These are phyloP conservation scores for Coregonus suidteri DNA, from an alignment of 2,797 vertebrate genomes.

Conservation along the genomic window DNA sequence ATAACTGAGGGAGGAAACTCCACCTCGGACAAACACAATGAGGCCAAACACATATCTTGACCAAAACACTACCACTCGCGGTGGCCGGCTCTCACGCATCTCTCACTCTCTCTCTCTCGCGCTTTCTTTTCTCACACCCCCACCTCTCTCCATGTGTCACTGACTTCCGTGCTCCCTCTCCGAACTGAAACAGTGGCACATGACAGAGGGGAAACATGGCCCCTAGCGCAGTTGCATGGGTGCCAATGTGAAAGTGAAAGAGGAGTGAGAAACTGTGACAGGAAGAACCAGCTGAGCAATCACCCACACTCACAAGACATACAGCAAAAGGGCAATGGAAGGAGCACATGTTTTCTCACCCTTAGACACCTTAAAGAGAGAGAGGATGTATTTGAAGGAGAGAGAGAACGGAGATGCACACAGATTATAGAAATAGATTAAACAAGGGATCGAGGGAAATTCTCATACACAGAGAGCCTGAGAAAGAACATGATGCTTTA, in stretches of 20 bases:
- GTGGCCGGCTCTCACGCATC: not conserved
- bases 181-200: constrained; percentile 45
- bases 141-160: not conserved
- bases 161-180: constrained; percentile 16
- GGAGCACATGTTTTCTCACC: not conserved
- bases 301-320: not conserved
- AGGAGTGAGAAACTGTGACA: not conserved
- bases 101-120: constrained; percentile 3
- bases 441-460: not conserved
- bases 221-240: not conserved
- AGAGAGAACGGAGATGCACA: not conserved
- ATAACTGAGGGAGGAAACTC: not conserved
- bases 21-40: not conserved
- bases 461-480: not conserved
- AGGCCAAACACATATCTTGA: not conserved
- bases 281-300: not conserved
- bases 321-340: constrained; percentile 4
- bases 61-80: not conserved
- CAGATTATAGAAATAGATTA: not conserved
- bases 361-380: not conserved
- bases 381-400: not conserved
- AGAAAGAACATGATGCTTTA: not conserved
- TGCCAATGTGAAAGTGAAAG: constrained; percentile 43
- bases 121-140: not conserved
- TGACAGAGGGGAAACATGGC: constrained; percentile 5